Evolutionary conservation across 2,888 invertebrate species (phyloP).

Genomic region (Trichogramma evanescens): DNA sequence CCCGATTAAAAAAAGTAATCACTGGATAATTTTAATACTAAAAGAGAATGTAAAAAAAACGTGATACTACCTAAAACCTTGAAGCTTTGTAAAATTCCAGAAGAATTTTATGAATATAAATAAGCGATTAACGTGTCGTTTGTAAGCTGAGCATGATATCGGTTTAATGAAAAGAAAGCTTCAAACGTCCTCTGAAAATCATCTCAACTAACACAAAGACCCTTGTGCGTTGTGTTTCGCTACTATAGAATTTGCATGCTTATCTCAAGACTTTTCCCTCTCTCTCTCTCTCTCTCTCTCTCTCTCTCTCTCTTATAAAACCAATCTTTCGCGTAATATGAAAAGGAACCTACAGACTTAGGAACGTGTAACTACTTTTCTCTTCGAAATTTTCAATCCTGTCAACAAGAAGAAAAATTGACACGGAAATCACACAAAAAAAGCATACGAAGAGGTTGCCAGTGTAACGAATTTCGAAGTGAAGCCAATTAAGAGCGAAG

Average conservation of each 20-base stretch:
- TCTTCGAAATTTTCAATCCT: too few relatives aligned
- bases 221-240: background rate
- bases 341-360: conserved; percentile 9
- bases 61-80: too few relatives aligned
- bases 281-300: background rate
- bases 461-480: too few relatives aligned
- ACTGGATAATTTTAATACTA: too few relatives aligned
- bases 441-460: too few relatives aligned
- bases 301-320: conserved; percentile 26
- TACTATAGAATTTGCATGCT: conserved; percentile 1
- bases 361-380: too few relatives aligned
- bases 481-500: too few relatives aligned
- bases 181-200: conserved; percentile 1
- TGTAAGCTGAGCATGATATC: conserved; percentile 41
- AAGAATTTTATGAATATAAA: conserved; percentile 22
- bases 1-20: too few relatives aligned
- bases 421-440: too few relatives aligned
- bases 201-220: background rate
- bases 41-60: too few relatives aligned
- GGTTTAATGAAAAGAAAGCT: conserved; percentile 43
- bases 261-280: conserved; percentile 2
- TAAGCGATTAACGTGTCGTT: conserved; percentile 41
- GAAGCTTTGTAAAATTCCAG: background rate
- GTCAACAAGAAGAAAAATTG: too few relatives aligned
- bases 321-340: conserved; percentile 47